Conservation (phyloP, 2,797 vertebrate genomes). For the Enteromius anoplus region DNA sequence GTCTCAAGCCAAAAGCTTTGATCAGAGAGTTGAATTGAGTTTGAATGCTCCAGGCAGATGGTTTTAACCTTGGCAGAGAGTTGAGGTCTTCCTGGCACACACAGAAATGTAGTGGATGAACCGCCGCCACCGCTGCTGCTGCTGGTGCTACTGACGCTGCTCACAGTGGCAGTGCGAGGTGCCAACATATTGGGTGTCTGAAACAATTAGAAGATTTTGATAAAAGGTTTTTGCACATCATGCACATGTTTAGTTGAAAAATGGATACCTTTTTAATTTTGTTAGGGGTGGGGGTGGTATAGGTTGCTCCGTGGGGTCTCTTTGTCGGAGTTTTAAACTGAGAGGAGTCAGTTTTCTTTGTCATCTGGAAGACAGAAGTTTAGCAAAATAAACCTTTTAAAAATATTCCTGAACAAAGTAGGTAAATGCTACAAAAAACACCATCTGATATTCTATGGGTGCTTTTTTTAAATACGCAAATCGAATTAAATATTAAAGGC, state of each 20-base stretch:
- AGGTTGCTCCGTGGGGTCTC: slow-evolving; percentile 49
- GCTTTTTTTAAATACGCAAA: neutral
- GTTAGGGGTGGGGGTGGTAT: slow-evolving; percentile 56
- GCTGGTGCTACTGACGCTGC: slow-evolving; percentile 19
- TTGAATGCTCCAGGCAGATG: no score
- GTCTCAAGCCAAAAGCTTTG: neutral
- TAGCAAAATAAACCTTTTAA: neutral
- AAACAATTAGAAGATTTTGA: neutral
- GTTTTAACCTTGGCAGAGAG: slow-evolving; percentile 56
- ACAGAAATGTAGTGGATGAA: slow-evolving; percentile 56
- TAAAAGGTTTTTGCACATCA: neutral
- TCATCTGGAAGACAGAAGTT: slow-evolving; percentile 54
- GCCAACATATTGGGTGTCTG: slow-evolving; percentile 53
- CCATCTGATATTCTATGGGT: neutral
- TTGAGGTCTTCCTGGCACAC: slow-evolving; percentile 62
- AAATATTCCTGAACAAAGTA: neutral
- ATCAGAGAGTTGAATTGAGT: neutral
- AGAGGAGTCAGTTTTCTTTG: slow-evolving; percentile 59
- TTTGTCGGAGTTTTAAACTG: slow-evolving; percentile 65
- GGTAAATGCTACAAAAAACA: neutral
- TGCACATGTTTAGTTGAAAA: neutral
- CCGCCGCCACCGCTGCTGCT: slow-evolving; percentile 26
- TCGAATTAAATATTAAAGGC: neutral
- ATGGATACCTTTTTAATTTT: slow-evolving; percentile 62
- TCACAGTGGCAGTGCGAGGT: slow-evolving; percentile 39